Percentiles rank a stretch among this genome's conserved stretches.
Conservation (phyloP, 2,113 vertebrate genomes). For the Otus sunia region DNA sequence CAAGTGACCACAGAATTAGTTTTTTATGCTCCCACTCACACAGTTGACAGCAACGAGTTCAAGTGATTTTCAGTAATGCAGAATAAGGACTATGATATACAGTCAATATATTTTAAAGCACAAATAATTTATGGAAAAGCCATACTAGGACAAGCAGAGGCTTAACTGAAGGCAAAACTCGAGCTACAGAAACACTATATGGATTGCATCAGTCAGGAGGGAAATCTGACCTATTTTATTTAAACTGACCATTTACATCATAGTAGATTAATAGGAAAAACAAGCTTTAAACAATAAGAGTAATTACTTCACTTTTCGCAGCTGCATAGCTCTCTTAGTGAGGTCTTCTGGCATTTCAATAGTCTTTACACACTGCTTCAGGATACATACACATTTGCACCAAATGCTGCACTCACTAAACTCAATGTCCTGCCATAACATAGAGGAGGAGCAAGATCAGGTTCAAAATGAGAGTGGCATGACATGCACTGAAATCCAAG, state of each 20-base stretch:
- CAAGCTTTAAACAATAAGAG: slow-evolving; percentile 1
- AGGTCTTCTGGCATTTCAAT: slow-evolving; percentile 23
- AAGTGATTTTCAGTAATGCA: not conserved
- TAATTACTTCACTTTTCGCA: not conserved
- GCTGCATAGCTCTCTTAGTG: slow-evolving; percentile 9
- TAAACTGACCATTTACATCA: not conserved
- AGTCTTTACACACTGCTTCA: slow-evolving; percentile 9
- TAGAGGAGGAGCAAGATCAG: slow-evolving; percentile 13
- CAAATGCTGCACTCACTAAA: slow-evolving; percentile 28
- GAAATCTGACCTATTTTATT: not conserved
- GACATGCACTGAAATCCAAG: not conserved
- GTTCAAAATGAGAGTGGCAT: not conserved
- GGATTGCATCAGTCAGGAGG: not conserved
- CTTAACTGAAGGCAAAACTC: not conserved
- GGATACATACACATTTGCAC: not conserved
- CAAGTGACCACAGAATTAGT: not conserved
- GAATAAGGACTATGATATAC: not conserved
- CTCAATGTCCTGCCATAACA: not conserved
- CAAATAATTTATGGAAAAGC: not conserved
- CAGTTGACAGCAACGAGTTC: not conserved
- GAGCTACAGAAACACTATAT: not conserved
- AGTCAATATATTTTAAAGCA: not conserved
- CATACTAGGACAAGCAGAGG: not conserved
- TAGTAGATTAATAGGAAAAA: not conserved
- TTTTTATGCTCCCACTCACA: not conserved